Base-by-base conservation (phyloP, 2,888 invertebrate genomes). In the Eristalinus aeneus region DNA sequence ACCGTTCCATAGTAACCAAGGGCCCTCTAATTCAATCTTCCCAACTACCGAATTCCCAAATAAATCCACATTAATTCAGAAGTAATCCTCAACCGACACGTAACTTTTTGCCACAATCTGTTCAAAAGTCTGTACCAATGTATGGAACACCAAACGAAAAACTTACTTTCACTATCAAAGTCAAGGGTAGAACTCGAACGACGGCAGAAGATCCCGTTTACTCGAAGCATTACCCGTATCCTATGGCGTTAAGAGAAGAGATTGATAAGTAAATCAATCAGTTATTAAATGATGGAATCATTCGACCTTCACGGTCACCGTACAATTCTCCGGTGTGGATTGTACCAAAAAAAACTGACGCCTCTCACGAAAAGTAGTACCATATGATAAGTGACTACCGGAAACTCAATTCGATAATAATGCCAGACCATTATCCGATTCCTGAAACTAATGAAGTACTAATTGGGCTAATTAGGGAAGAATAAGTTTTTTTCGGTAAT, bases 331-430 rank as follows among this genome's bases (percentile, higher is more conserved):
- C 67, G 2, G 54, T 77, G n/a, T 77, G 71, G 46, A 69, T 77
- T 34, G 63, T 77, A 12, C 71, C 69, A 23, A 77, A 77, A 32
- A 78, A 78, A 16, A 58, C 54, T 9, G 58, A 71, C 32, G 64
- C 69, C 65, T 76, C 71, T 5, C 53, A 60, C 9, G 72, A 72
- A 61, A 76, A 76, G 20, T 77, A 72, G 58, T 77, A 71, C 67
- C 20, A 65, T n/a, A 46, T 75, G 31, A 76, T 82, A 11, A 61
- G 76, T 31, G 65, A 82, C 16, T 82, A 69, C 12, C 27, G 76
- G 39, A 77, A 82, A 32, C 54, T 77, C n/a, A 76, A 72, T 68
- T 53, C 67, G 16, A 36, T 73, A 32, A 74, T 63, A n/a, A 74
- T 82, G 46, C 27, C 67, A 10, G 71, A 77, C 36, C 65, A 67